Conservation (phyloP, 1,140 invertebrate genomes). For the Calliphora vicina region DNA sequence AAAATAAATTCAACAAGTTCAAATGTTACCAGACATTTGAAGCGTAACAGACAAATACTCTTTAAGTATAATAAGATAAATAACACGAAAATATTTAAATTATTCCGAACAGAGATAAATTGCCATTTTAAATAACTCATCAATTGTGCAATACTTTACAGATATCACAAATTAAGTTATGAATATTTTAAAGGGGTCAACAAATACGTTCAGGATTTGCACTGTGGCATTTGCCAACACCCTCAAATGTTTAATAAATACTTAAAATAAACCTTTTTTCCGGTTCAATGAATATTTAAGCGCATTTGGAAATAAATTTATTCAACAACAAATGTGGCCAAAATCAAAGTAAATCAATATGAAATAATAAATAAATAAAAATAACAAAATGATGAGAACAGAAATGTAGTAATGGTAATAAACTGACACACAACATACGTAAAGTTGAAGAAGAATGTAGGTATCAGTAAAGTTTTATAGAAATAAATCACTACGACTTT, state of each 20-base stretch:
- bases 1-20: too few relatives aligned
- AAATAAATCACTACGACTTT: too few relatives aligned
- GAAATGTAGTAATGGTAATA: too few relatives aligned
- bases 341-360: background rate
- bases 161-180: background rate
- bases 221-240: background rate
- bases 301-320: background rate
- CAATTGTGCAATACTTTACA: background rate
- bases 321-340: background rate
- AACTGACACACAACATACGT: too few relatives aligned
- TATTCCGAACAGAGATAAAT: too few relatives aligned
- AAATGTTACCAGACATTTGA: too few relatives aligned
- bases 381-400: background rate
- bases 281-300: slow-evolving; percentile 1
- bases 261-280: background rate
- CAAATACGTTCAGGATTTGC: background rate
- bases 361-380: background rate
- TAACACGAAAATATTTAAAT: too few relatives aligned
- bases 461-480: too few relatives aligned
- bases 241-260: background rate
- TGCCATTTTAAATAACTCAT: too few relatives aligned
- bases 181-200: slow-evolving; percentile 1
- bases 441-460: too few relatives aligned
- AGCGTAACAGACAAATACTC: too few relatives aligned
- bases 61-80: too few relatives aligned